A percentile compares a stretch with the other conserved stretches of the same genome.
Conservation (phyloP, 2,888 invertebrate species). For the Torymus auratus region DNA sequence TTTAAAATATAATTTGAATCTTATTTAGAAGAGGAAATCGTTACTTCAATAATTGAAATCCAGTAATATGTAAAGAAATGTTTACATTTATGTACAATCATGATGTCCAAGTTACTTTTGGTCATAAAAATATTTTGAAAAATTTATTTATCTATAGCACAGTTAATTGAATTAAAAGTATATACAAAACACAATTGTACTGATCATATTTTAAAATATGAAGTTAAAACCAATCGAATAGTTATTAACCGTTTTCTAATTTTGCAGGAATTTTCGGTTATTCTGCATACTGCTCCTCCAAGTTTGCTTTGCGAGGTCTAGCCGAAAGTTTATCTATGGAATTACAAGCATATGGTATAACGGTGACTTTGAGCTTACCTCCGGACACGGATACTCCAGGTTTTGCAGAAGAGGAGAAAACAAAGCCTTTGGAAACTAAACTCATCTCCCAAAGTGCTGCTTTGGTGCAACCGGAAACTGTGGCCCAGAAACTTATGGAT, state of each 20-base stretch:
- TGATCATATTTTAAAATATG: no score
- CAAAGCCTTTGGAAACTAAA: constrained; percentile 92
- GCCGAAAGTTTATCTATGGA: constrained; percentile 98
- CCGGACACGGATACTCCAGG: constrained; percentile 99
- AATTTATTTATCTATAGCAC: no score
- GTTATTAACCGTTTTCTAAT: neutral
- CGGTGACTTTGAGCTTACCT: constrained; percentile 91
- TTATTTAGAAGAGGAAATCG: no score
- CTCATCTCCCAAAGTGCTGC: constrained; percentile 90
- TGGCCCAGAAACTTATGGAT: constrained; percentile 86
- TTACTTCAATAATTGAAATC: no score
- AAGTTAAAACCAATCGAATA: no score
- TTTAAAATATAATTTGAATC: no score
- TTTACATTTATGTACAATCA: no score
- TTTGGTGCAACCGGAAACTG: constrained; percentile 85
- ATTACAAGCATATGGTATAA: constrained; percentile 87
- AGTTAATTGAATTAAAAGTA: no score
- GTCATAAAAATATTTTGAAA: no score
- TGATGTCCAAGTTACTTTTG: no score
- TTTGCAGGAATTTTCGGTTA: constrained; percentile 90
- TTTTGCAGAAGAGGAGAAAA: constrained; percentile 89
- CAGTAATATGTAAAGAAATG: no score
- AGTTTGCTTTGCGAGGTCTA: constrained; percentile 96
- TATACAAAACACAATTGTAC: no score
- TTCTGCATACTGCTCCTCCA: constrained; percentile 93